These are phyloP conservation scores for Drosophila erecta DNA, from an alignment of 1,140 invertebrate species.

Conservation along the genomic window DNA sequence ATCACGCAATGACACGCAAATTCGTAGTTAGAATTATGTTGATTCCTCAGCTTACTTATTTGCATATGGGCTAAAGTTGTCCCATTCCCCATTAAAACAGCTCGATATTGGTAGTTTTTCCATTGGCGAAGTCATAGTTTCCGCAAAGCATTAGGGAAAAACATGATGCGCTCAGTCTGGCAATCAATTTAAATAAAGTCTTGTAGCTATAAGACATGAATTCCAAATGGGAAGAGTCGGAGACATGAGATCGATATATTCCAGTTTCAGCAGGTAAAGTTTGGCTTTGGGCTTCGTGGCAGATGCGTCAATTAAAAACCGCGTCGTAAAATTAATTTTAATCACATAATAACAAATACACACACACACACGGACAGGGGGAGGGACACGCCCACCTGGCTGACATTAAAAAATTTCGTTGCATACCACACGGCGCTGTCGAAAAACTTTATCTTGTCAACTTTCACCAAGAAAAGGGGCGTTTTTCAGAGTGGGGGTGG, in stretches of 20 bases:
- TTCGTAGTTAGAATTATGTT: slow-evolving; percentile 71
- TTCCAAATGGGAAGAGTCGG: no score
- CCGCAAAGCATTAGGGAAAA: background rate
- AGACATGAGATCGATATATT: no score
- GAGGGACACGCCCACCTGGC: slow-evolving; percentile 46
- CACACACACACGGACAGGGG: slow-evolving; percentile 25
- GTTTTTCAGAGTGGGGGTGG: background rate
- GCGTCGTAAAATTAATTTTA: slow-evolving; percentile 82
- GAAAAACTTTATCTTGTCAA: slow-evolving; percentile 81
- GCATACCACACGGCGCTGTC: slow-evolving; percentile 72
- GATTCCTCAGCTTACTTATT: slow-evolving; percentile 47
- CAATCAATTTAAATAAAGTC: background rate
- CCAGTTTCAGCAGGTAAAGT: slow-evolving; percentile 22
- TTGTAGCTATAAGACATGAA: background rate
- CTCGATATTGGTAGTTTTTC: slow-evolving; percentile 1
- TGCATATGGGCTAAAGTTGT: slow-evolving; percentile 26
- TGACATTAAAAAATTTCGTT: slow-evolving; percentile 81
- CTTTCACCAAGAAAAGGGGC: slow-evolving; percentile 45
- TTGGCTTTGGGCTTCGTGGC: slow-evolving; percentile 5
- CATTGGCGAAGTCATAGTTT: background rate
- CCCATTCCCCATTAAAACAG: background rate
- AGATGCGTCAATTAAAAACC: slow-evolving; percentile 80
- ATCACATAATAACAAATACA: slow-evolving; percentile 79
- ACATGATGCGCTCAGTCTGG: background rate
- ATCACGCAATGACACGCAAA: slow-evolving; percentile 74